Evolutionary conservation across 2,888 invertebrate species (phyloP), one percentile per base, ranked within the genome.

Genomic region (Drosophila rellima): DNA sequence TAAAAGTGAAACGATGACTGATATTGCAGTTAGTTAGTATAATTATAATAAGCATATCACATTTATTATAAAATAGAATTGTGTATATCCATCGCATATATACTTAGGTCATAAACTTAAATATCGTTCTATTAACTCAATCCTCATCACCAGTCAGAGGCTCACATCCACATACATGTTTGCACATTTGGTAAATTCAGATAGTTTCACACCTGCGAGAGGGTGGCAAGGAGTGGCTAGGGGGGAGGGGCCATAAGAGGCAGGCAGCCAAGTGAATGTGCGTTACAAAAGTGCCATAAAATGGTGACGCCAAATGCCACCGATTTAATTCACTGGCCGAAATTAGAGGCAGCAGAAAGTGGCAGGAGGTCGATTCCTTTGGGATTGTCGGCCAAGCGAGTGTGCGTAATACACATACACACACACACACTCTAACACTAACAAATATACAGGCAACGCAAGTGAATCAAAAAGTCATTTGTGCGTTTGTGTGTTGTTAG

Each of bases 391-490:
- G 18, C 47, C 33, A 42, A 42, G 26, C 23, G n/a, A 26, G 23
- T 44, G 44, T 44, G 50, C n/a, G 20, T 23, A 66, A 7, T 2
- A 26, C 26, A 26, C 26, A 26, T 7, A 26, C 67, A 39, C 45
- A 44, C 56, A 47, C 44, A 37, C 23, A 18, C 65, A 35, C 29
- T 23, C 44, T 20, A 31, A 26, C 57, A 18, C 39, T 37, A 1
- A 8, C 11, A 31, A 37, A 40, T 48, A 48, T 31, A 20, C 7
- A 7, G 8, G 18, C 13, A 31, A 40, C n/a, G 48, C 70, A 79
- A 83, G 87, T 87, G 82, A 87, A 87, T 83, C 87, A 83, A 87
- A 84, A 87, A 84, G 87, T 80, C 82, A 84, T 84, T 84, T 85
- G 70, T 73, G 67, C 68, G 69, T 26, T 26, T 26, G 26, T 26